Evolutionary conservation across 1,140 invertebrate genomes (phyloP).

Genomic region (Meloidogyne floridensis): DNA sequence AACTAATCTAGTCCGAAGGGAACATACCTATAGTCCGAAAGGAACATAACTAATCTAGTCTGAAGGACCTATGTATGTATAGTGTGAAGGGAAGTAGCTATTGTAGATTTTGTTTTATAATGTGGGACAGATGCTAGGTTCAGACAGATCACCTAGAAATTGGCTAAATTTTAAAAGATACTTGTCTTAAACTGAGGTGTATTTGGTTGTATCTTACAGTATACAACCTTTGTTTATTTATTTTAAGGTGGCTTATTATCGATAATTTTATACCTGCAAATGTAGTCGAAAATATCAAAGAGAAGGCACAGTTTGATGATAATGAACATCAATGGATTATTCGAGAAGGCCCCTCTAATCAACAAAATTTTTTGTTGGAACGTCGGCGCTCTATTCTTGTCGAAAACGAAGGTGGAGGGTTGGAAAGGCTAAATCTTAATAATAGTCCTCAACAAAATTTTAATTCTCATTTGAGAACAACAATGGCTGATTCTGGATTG

Average conservation of each 20-base stretch:
- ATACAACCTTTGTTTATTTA: slow-evolving; percentile 30
- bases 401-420: neutral
- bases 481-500: slow-evolving; percentile 56
- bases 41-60: too few species aligned
- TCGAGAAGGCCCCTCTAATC: slow-evolving; percentile 10
- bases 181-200: too few species aligned
- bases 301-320: slow-evolving; percentile 80
- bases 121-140: too few species aligned
- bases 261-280: slow-evolving; percentile 94
- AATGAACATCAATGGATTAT: slow-evolving; percentile 18
- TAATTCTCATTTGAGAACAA: slow-evolving; percentile 24
- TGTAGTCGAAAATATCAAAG: slow-evolving; percentile 80
- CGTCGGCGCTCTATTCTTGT: slow-evolving; percentile 8
- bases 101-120: too few species aligned
- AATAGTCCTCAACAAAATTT: neutral
- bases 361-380: neutral
- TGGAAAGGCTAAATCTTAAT: slow-evolving; percentile 9
- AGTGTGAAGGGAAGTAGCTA: neutral
- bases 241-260: slow-evolving; percentile 78
- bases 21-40: too few species aligned
- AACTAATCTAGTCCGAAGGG: too few species aligned
- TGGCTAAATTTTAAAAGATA: too few species aligned
- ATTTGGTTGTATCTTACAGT: too few species aligned
- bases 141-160: too few species aligned
- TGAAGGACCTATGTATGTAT: too few species aligned